Conservation (phyloP, 2,797 vertebrate genomes). For the Hyperoplus lanceolatus region DNA sequence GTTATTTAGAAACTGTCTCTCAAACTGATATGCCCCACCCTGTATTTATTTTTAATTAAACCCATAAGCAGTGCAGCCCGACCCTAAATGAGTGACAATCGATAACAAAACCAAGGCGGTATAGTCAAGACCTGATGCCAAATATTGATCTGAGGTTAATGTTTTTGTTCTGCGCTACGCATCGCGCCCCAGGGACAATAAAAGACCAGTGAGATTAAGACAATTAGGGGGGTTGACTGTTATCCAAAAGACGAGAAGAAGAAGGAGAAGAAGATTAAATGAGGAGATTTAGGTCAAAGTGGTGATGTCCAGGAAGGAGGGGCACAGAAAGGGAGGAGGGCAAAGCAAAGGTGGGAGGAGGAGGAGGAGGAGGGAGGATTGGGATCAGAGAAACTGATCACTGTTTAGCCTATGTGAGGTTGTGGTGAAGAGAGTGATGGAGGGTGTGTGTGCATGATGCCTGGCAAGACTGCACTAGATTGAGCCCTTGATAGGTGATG, state of each 20-base stretch:
- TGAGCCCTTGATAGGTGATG: constrained; percentile 6
- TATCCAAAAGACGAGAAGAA: constrained; percentile 74
- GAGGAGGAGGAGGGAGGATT: constrained; percentile 64
- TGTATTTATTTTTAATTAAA: constrained; percentile 52
- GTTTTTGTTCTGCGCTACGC: constrained; percentile 62
- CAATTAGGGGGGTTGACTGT: constrained; percentile 83
- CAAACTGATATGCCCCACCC: not conserved
- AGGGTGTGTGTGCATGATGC: constrained; percentile 29
- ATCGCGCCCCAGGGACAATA: constrained; percentile 59
- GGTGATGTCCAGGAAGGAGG: constrained; percentile 67
- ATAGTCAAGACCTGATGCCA: constrained; percentile 49
- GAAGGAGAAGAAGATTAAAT: constrained; percentile 81
- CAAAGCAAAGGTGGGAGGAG: constrained; percentile 41
- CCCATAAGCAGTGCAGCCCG: not conserved
- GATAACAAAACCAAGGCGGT: constrained; percentile 22
- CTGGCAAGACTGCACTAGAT: constrained; percentile 19
- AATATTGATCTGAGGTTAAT: constrained; percentile 71
- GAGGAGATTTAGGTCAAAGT: constrained; percentile 87
- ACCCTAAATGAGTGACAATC: constrained; percentile 48
- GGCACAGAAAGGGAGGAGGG: constrained; percentile 36
- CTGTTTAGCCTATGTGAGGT: constrained; percentile 26
- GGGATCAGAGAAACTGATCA: constrained; percentile 82
- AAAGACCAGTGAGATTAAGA: constrained; percentile 83
- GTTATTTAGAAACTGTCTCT: not conserved
- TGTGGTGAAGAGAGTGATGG: constrained; percentile 56